Evolutionary conservation across 2,888 invertebrate genomes (phyloP), one percentile per base, ranked within the genome.

Genomic region (Emesis furor): DNA sequence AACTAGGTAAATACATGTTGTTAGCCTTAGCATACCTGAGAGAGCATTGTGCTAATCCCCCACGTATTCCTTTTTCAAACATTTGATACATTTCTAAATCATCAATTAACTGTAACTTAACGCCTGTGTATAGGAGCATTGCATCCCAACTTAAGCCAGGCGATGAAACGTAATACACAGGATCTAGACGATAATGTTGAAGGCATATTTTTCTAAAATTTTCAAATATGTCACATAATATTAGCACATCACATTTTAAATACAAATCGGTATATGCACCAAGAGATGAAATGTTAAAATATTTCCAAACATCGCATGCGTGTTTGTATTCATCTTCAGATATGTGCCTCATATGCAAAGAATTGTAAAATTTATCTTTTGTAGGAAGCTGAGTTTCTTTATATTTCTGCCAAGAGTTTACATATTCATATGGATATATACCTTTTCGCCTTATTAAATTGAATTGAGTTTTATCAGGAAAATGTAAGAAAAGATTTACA

Each of bases 201-300:
- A 86, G 75, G 74, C 89, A 85, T 10, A 81, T 81, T 2, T 75
- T 75, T 78, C 91, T 78, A 83, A 91, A 91, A 67, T 89, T 89
- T 86, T 91, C 88, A 77, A 91, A 91, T 35, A 90, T 83, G 73
- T 91, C 90, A 69, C 88, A 81, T 69, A 91, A 71, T 39, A 90
- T 51, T 80, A 87, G 62, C 7, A 89, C 88, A 73, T 88, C 88
- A 32, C 76, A 79, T 86, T 88, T 89, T 17, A 89, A 62, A 77
- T 90, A 91, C 35, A 90, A 73, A 73, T 91, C 74, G 30, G 74
- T 74, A 8, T 74, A 74, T 65, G 42, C 74, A 65, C 74, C 62
- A 3, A 65, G 5, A 6, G 39, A n/a, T 14, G 2, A 10, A n/a
- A 51, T 51, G 14, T 51, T 51, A 51, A 51, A 51, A 14, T 51